Conservation (phyloP, 2,888 invertebrate species). For the Cynaeus angustus region DNA sequence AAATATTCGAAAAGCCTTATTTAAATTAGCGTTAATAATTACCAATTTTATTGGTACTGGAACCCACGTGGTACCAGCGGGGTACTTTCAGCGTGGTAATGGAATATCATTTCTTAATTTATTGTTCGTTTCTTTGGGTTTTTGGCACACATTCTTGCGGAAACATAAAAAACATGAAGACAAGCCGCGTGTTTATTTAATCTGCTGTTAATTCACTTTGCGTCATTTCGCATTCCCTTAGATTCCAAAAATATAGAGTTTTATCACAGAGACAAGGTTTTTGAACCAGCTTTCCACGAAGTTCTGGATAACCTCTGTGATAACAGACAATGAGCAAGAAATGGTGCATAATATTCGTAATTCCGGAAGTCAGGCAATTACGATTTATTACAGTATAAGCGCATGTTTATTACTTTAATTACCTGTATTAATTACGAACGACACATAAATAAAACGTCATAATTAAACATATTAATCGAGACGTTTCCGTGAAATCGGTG, state of each 20-base stretch:
- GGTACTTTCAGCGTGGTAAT: conserved; percentile 24
- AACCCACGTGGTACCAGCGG: conserved; percentile 12
- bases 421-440: conserved; percentile 6
- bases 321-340: conserved; percentile 9
- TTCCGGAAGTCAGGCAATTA: neutral
- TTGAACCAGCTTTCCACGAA: conserved; percentile 27
- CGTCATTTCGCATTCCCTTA: too few relatives aligned
- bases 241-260: too few relatives aligned
- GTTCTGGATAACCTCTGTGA: conserved; percentile 31
- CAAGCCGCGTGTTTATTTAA: too few relatives aligned
- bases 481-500: neutral
- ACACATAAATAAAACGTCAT: conserved; percentile 7
- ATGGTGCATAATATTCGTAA: neutral
- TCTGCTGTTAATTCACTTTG: too few relatives aligned
- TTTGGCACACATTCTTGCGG: conserved; percentile 9
- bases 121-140: neutral
- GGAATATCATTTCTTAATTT: conserved; percentile 23
- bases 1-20: too few relatives aligned
- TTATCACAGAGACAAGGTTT: conserved; percentile 1
- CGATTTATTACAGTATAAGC: neutral
- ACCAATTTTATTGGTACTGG: neutral
- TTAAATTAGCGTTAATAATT: too few relatives aligned
- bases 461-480: neutral
- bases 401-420: conserved; percentile 9
- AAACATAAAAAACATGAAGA: conserved; percentile 19